Base-by-base conservation (phyloP, 2,888 invertebrate species). In the Eustalomyia histrio region DNA sequence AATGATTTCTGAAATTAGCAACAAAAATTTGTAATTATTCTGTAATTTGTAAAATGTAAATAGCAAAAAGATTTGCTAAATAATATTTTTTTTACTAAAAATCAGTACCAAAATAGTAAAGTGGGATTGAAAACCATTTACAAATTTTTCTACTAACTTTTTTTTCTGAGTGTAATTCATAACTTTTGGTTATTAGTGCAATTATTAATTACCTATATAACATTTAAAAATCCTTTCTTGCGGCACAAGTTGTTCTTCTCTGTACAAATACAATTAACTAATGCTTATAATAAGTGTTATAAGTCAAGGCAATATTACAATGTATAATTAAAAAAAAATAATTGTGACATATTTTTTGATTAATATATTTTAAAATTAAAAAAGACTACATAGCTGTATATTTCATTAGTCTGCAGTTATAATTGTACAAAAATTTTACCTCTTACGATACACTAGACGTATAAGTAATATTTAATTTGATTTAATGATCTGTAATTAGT, bases 241-340 rank as follows among this genome's bases (percentile, higher is more conserved):
- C 16, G 53, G 47, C 78, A 8, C 16, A 58, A 17, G 24, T 67
- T 29, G 10, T 21, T 5, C 78, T 47, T 1, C 67, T 58, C 78
- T 55, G 72, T 60, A 78, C 33, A 69, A 61, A 71, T 64, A 71
- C n/a, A 63, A 64, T 64, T 76, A 69, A 68, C 47, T 55, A 63
- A 57, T 24, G 57, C 35, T 57, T 57, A 33, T 64, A 64, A 33
- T 43, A 43, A 39, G 43, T 67, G 63, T 68, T 81, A 84, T 64
- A 79, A 83, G 79, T 84, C 85, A 85, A 86, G 84, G 84, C 83
- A 83, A 84, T 76, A 50, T 82, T 72, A 63, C 79, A 80, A 63
- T 68, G 78, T 80, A 72, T 67, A 55, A 79, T 65, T 73, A 69
- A 58, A 60, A 16, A 21, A 65, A 17, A 16, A 29, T 47, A 55